Base-by-base conservation (phyloP, 2,113 vertebrate genomes). In the Raja brachyura region DNA sequence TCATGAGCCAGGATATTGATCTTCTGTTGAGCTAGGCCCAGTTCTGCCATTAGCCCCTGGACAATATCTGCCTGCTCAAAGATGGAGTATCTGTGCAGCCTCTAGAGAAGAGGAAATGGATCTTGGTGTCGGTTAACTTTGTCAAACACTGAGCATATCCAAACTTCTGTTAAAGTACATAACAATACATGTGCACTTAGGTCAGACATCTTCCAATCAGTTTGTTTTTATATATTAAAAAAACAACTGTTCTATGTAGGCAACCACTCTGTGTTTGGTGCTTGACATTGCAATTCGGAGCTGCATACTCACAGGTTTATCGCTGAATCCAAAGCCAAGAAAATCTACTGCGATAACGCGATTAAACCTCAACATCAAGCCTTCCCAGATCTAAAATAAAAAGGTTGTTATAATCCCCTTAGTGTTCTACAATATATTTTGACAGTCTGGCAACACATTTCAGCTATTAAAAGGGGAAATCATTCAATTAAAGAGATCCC, bases 311-410 rank as follows among this genome's bases (percentile, higher is more conserved):
- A 99, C 98, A 2, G 99, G 98, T 93, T 99, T 99, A 95, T 99
- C 98, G 1, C 98, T 99, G 95, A 99, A 99, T 94, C 99, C 99
- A 16, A 99, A 99, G 4, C 98, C 98, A 0, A 99, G 94, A 76
- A 99, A 99, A 94, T 99, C 99, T 31, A 98, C 96, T 0, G 98
- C 97, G 0, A 99, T 96, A 94, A 99, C 98, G 16, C 97, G 95
- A 93, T 98, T 97, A 93, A 99, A 99, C 77, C 97, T 96, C 93
- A 97, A 97, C 0, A 96, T 97, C 93, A 99, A 96, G 0, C 97
- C 97, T 94, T 99, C 98, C 99, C 99, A 99, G 77, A 99, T 97
- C 98, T 99, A 94, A 75, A 93, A 20, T 16, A 93, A 93, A 70
- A 78, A 0, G 16, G 14, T 93, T 10, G 5, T 33, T 20, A 33